Evolutionary conservation across 2,113 vertebrate genomes (phyloP).

Genomic region (Sporophila hypoxantha): DNA sequence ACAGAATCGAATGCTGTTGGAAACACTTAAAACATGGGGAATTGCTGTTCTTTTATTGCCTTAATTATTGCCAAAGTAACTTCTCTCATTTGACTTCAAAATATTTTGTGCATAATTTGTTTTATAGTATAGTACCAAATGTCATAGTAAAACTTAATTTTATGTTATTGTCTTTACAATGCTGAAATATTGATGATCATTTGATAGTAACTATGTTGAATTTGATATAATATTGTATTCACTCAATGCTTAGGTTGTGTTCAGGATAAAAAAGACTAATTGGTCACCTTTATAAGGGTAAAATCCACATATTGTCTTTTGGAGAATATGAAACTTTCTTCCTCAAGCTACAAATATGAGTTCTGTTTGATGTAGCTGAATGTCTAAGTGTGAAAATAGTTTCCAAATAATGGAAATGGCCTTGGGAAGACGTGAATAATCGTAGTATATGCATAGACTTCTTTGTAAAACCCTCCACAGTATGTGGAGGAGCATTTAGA

Average conservation of each 20-base stretch:
- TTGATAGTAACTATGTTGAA: neutral
- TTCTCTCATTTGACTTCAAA: neutral
- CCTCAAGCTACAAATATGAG: neutral
- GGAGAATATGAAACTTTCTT: neutral
- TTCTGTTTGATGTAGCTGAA: neutral
- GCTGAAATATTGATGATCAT: slow-evolving; percentile 2
- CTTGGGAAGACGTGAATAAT: neutral
- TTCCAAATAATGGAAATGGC: neutral
- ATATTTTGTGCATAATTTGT: neutral
- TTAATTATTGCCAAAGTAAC: neutral
- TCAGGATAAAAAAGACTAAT: neutral
- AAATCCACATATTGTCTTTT: neutral
- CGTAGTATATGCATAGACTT: neutral
- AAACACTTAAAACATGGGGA: neutral
- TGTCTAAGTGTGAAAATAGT: neutral
- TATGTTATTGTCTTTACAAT: neutral
- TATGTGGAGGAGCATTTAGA: neutral
- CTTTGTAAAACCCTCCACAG: neutral
- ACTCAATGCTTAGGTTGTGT: neutral
- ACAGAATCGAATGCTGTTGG: neutral
- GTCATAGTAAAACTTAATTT: neutral
- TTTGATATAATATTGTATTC: neutral
- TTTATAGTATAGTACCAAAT: neutral
- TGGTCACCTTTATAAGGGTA: neutral
- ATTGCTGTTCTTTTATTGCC: neutral